Evolutionary conservation across 2,888 invertebrate genomes (phyloP), one percentile per base, ranked within the genome.

Genomic region (Polia nebulosa): DNA sequence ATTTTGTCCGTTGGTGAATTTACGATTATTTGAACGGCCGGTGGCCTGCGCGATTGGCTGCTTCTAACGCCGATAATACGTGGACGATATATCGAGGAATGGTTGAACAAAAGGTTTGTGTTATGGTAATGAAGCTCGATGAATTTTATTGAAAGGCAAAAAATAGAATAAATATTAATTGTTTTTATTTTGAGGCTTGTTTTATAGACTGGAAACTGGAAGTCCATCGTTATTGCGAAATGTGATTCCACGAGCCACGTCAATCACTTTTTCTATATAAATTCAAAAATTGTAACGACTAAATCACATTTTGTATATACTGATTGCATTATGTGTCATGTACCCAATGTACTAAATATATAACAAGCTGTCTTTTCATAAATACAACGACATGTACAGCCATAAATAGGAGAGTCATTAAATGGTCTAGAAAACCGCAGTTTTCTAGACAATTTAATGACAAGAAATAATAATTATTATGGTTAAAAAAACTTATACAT

Each of bases 1-100:
- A 95, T 95, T 95, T 95, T 94, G 94, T 94, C 93, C 93, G 95
- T 94, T 93, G 87, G 90, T 82, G 89, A 94, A 95, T 95, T 95
- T 95, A 95, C 90, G 94, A 93, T 95, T 95, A 95, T 95, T 95
- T 94, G 95, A 90, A 91, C 89, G 89, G 82, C 88, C 93, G 93
- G 93, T 92, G 93, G 92, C 85, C 89, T 90, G 89, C 80, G 85
- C 93, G 94, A 95, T 95, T 93, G 95, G 94, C 76, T 85, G 87
- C 91, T 92, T 92, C 94, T 93, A 94, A 94, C 91, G 91, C 93
- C 93, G 92, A 95, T 94, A 93, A 87, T 80, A 66, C 86, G 78
- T 91, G 88, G 85, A 84, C 83, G 87, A 88, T 88, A 83, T 84
- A 84, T 72, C 70, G 58, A 76, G 76, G 53, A 75, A 49, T 84